These are phyloP conservation scores for Tachypleus tridentatus DNA, from an alignment of 1,140 invertebrate species.

Conservation along the genomic window DNA sequence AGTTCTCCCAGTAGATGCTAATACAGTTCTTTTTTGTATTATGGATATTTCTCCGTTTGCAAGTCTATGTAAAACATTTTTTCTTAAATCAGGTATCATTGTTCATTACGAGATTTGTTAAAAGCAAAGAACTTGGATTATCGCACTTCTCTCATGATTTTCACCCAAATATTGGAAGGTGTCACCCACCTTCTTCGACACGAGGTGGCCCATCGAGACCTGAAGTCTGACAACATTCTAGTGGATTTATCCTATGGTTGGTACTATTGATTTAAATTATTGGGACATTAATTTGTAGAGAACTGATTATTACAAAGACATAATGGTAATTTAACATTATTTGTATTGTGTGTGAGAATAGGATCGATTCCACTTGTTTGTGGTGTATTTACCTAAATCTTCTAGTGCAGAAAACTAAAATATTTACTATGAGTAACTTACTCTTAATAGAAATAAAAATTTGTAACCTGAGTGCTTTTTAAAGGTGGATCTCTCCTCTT, in stretches of 20 bases:
- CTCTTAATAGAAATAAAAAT: no score
- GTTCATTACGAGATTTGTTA: constrained; percentile 51
- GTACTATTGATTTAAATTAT: not conserved
- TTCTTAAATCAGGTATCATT: constrained; percentile 45
- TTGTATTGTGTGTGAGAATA: constrained; percentile 1
- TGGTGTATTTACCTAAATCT: constrained; percentile 4
- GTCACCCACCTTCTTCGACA: constrained; percentile 37
- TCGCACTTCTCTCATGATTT: constrained; percentile 47
- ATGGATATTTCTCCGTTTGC: no score
- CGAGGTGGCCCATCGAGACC: constrained; percentile 45
- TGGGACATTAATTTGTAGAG: constrained; percentile 2
- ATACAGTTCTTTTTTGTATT: no score
- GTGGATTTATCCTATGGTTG: constrained; percentile 49
- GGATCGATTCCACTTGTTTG: not conserved
- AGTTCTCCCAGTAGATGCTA: no score
- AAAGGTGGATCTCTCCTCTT: no score
- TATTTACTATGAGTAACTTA: no score
- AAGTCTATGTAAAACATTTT: not conserved
- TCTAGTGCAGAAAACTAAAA: no score
- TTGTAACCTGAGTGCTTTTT: no score
- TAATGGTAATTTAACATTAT: not conserved
- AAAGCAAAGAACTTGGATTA: constrained; percentile 33
- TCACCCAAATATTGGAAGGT: constrained; percentile 67
- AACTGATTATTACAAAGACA: not conserved
- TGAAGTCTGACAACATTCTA: constrained; percentile 70